Evolutionary conservation across 2,888 invertebrate genomes (phyloP).

Genomic region (Calliscelio sp.): DNA sequence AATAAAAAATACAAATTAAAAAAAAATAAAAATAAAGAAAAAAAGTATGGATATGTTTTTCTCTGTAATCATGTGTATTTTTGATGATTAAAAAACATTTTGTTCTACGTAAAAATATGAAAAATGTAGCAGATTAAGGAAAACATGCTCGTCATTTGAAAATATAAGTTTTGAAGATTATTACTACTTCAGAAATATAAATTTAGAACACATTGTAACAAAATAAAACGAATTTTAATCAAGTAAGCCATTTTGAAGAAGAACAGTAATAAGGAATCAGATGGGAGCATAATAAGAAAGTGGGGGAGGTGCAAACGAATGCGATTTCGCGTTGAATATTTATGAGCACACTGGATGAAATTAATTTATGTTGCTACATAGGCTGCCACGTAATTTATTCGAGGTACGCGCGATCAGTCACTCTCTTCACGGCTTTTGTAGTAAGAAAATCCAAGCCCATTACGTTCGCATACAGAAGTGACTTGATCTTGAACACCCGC

Average conservation of each 20-base stretch:
- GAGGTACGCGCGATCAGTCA: conserved; percentile 83
- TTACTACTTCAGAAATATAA: no score
- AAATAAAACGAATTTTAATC: no score
- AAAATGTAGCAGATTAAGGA: no score
- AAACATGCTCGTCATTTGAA: no score
- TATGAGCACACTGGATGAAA: conserved; percentile 84
- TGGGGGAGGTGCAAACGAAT: conserved; percentile 67
- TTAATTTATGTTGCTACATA: conserved; percentile 85
- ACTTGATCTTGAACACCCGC: conserved; percentile 61
- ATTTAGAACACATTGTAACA: no score
- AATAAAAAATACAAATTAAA: no score
- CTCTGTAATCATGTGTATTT: no score
- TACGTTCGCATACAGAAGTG: conserved; percentile 76
- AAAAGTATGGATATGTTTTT: no score
- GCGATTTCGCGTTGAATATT: conserved; percentile 80
- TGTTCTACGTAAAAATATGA: no score
- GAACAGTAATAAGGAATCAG: conserved; percentile 13
- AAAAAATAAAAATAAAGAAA: no score
- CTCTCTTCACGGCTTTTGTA: conserved; percentile 82
- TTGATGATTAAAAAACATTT: no score
- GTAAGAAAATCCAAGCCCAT: conserved; percentile 81
- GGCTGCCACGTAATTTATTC: conserved; percentile 85
- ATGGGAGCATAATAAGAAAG: conserved; percentile 54
- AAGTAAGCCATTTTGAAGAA: conserved; percentile 26
- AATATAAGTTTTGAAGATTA: no score